These are phyloP conservation scores for Rambutsinella grinnellia DNA, from an alignment of 2,888 invertebrate genomes.

Conservation along the genomic window DNA sequence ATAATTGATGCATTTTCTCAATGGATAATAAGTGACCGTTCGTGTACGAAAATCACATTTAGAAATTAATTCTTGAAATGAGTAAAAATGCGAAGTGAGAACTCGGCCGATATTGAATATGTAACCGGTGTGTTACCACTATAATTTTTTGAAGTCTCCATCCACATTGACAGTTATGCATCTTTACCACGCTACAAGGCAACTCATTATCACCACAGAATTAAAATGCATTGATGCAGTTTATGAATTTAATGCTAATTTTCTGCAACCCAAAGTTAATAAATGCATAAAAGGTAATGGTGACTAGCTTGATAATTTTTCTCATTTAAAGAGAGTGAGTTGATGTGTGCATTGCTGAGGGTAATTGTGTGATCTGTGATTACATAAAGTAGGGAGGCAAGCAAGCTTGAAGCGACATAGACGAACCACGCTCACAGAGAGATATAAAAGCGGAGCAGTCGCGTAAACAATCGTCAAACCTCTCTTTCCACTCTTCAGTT, in stretches of 20 bases:
- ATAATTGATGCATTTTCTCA: not conserved
- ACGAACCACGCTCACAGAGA: slow-evolving; percentile 16
- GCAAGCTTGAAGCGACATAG: slow-evolving; percentile 12
- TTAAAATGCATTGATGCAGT: slow-evolving; percentile 15
- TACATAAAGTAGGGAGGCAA: not conserved
- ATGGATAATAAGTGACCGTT: not conserved
- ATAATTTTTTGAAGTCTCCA: too few relatives aligned
- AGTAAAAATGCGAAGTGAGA: too few relatives aligned
- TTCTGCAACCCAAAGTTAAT: too few relatives aligned
- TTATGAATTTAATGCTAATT: too few relatives aligned
- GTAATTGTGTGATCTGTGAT: not conserved
- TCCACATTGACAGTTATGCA: too few relatives aligned
- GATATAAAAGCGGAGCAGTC: slow-evolving; percentile 53
- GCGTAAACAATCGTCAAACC: slow-evolving; percentile 39
- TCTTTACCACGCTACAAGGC: not conserved
- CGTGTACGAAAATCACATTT: not conserved
- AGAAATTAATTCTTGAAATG: too few relatives aligned
- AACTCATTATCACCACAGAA: slow-evolving; percentile 11
- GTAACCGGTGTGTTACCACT: too few relatives aligned
- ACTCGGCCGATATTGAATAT: not conserved
- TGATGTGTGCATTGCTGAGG: not conserved
- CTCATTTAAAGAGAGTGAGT: too few relatives aligned
- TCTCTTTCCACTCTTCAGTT: slow-evolving; percentile 36
- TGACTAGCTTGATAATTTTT: too few relatives aligned
- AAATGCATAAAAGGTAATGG: too few relatives aligned